A percentile compares a stretch with the other conserved stretches of the same genome.
phyloP scores from a whole-genome alignment of 2,113 vertebrate species.

The Ophthalmolycus amberensis region DNA sequence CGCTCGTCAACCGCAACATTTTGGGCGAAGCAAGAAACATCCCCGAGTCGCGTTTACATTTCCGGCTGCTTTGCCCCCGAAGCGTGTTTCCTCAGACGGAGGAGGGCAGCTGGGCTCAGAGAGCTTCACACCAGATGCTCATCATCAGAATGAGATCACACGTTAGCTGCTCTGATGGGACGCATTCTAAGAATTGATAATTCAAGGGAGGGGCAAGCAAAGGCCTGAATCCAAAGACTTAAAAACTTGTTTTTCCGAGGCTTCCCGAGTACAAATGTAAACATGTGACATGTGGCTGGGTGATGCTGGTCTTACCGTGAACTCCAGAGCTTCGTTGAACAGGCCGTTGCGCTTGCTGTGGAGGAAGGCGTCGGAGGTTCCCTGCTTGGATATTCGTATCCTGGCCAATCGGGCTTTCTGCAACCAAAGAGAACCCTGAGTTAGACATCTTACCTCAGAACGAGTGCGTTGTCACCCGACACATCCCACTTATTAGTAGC shows the following conservation, averaged over 20 bases:
- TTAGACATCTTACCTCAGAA: slow-evolving; percentile 6
- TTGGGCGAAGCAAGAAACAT: slow-evolving; percentile 64
- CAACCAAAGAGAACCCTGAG: slow-evolving; percentile 30
- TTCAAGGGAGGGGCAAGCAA: slow-evolving; percentile 31
- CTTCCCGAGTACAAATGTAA: not conserved
- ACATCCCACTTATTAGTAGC: slow-evolving; percentile 39
- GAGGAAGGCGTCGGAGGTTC: slow-evolving; percentile 91
- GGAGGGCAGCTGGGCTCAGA: slow-evolving; percentile 57
- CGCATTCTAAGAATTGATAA: slow-evolving; percentile 39
- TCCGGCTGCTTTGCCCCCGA: slow-evolving; percentile 56
- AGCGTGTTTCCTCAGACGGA: slow-evolving; percentile 58
- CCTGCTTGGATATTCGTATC: slow-evolving; percentile 94
- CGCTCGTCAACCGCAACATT: slow-evolving; percentile 62
- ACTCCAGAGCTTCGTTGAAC: slow-evolving; percentile 93
- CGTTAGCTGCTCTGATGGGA: slow-evolving; percentile 46
- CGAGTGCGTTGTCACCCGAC: slow-evolving; percentile 48
- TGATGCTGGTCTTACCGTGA: slow-evolving; percentile 86
- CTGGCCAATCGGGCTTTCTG: slow-evolving; percentile 97
- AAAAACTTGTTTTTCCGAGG: not conserved
- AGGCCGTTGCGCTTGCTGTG: slow-evolving; percentile 97
- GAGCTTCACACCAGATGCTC: slow-evolving; percentile 66
- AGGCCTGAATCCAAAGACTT: slow-evolving; percentile 4
- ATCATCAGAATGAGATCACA: slow-evolving; percentile 55
- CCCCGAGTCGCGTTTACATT: slow-evolving; percentile 75
- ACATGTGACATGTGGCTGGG: not conserved